Evolutionary conservation across 2,888 invertebrate species (phyloP).

Genomic region (Itoplectis maculator): DNA sequence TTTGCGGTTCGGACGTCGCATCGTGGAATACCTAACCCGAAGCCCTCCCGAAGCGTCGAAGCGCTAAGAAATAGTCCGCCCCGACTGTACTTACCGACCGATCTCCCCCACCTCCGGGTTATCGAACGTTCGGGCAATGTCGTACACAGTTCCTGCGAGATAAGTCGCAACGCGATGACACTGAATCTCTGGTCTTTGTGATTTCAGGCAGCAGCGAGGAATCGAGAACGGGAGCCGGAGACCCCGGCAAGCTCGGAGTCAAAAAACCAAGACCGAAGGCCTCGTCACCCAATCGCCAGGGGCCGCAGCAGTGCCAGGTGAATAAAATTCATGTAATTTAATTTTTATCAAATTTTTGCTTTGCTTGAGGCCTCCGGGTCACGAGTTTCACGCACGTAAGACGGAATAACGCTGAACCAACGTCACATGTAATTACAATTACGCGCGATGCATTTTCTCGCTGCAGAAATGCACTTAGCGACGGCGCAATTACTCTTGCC

Average conservation of each 20-base stretch:
- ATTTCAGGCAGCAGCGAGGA: slow-evolving; percentile 86
- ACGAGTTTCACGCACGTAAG: not conserved
- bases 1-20: slow-evolving; percentile 11
- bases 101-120: not conserved
- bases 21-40: slow-evolving; percentile 23
- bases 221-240: slow-evolving; percentile 84
- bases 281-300: slow-evolving; percentile 95
- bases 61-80: slow-evolving; percentile 41
- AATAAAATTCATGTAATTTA: slow-evolving; percentile 42
- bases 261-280: slow-evolving; percentile 93
- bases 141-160: slow-evolving; percentile 1
- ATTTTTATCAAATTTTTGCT: not conserved
- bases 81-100: no score
- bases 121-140: slow-evolving; percentile 27
- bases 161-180: not conserved
- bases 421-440: not conserved
- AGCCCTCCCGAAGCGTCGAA: slow-evolving; percentile 28
- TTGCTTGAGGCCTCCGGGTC: not conserved
- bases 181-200: slow-evolving; percentile 54
- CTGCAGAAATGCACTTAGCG: slow-evolving; percentile 1
- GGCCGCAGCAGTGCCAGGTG: slow-evolving; percentile 96
- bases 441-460: not conserved
- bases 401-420: not conserved
- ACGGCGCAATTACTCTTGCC: slow-evolving; percentile 14
- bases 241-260: slow-evolving; percentile 86